These are phyloP conservation scores for Phenganax stokvisi DNA, from an alignment of 92 coral and sea anemone species.

Conservation along the genomic window DNA sequence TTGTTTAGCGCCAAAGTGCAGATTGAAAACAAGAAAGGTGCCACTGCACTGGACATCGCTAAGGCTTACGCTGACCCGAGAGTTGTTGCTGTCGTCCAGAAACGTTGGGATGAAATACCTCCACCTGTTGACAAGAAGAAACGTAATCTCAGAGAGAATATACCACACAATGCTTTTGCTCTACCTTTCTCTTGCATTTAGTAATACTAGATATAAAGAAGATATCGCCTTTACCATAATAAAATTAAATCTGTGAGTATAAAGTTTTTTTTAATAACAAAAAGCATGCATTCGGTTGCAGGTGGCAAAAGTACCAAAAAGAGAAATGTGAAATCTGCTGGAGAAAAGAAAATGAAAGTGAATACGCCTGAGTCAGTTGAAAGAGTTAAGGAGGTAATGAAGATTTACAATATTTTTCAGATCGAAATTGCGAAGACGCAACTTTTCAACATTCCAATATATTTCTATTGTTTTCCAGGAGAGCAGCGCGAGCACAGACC, in stretches of 20 bases:
- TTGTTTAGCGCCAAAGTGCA: slow-evolving; percentile 82
- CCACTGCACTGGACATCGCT: slow-evolving; percentile 93
- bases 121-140: slow-evolving; percentile 93
- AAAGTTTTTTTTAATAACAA: no score
- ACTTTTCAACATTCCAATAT: not conserved
- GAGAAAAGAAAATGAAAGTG: slow-evolving; percentile 29
- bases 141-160: slow-evolving; percentile 52
- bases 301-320: slow-evolving; percentile 83
- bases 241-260: not conserved
- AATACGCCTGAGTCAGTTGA: slow-evolving; percentile 24
- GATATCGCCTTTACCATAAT: not conserved
- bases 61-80: slow-evolving; percentile 97
- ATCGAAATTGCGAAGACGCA: no score
- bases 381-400: not conserved
- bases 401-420: no score
- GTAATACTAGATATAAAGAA: not conserved
- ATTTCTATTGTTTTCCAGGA: slow-evolving; percentile 26
- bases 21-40: slow-evolving; percentile 91
- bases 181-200: not conserved
- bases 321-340: slow-evolving; percentile 82
- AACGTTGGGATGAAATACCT: slow-evolving; percentile 99
- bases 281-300: slow-evolving; percentile 1
- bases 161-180: not conserved
- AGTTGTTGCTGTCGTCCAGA: slow-evolving; percentile 89
- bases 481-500: slow-evolving; percentile 35